A percentile compares a stretch with the other conserved stretches of the same genome.
phyloP scores from a whole-genome alignment of 2,797 vertebrate genomes.

The Hemibagrus guttatus region DNA sequence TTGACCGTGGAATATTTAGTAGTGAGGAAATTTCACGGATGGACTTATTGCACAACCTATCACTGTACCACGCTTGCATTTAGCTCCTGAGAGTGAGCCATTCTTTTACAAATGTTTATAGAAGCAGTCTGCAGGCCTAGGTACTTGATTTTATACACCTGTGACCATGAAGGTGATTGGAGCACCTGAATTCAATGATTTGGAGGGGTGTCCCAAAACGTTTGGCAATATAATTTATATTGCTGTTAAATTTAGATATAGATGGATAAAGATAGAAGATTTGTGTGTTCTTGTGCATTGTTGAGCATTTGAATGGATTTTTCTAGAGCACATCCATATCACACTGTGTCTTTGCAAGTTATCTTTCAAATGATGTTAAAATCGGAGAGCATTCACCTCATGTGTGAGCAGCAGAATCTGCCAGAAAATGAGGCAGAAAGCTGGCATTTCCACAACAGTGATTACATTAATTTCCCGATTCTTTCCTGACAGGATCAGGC shows the following conservation, averaged over 20 bases:
- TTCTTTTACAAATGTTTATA: too few relatives aligned
- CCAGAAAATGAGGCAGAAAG: slow-evolving; percentile 8
- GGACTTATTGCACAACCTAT: too few relatives aligned
- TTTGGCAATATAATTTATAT: background rate
- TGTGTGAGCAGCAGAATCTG: slow-evolving; percentile 4
- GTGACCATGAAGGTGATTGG: too few relatives aligned
- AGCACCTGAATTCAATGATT: too few relatives aligned
- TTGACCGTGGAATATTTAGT: too few relatives aligned
- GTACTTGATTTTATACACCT: too few relatives aligned
- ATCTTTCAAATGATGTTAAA: background rate
- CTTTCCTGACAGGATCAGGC: slow-evolving; percentile 20
- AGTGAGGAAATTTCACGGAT: too few relatives aligned
- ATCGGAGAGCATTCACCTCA: background rate
- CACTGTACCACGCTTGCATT: too few relatives aligned
- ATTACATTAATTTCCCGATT: slow-evolving; percentile 26
- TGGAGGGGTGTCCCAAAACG: too few relatives aligned
- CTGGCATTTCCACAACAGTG: slow-evolving; percentile 28
- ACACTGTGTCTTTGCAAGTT: background rate
- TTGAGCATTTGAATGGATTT: background rate
- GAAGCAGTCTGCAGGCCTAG: too few relatives aligned
- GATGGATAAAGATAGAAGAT: background rate
- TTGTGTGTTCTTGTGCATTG: background rate
- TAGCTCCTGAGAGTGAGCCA: too few relatives aligned
- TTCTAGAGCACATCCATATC: background rate
- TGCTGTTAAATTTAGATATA: background rate